A percentile compares a stretch with the other conserved stretches of the same genome.
phyloP scores from a whole-genome alignment of 2,113 vertebrate genomes.

The Serinus canaria region DNA sequence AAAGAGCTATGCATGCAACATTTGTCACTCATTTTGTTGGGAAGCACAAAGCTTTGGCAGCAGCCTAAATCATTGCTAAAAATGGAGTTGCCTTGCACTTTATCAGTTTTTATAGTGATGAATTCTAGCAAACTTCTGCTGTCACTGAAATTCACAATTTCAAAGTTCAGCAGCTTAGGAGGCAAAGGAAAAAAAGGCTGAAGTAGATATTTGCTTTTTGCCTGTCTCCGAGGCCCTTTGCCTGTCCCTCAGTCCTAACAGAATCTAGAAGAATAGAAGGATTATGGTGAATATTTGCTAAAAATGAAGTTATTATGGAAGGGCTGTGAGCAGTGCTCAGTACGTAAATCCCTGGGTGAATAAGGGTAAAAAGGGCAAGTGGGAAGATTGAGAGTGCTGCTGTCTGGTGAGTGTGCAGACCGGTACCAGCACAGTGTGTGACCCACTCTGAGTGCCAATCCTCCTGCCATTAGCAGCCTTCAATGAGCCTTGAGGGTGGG shows the following conservation, averaged over 20 bases:
- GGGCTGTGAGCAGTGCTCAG: not conserved
- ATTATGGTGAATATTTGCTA: not conserved
- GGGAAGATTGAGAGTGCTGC: not conserved
- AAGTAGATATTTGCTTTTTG: not conserved
- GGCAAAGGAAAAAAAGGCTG: not conserved
- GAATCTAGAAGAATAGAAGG: not conserved
- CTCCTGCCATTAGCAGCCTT: not conserved
- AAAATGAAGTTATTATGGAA: not conserved
- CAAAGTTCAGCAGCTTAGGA: not conserved
- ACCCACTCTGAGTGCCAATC: accelerated
- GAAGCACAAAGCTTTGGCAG: not conserved
- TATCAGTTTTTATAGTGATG: not conserved
- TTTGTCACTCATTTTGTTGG: not conserved
- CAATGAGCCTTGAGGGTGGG: not conserved
- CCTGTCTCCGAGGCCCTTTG: not conserved
- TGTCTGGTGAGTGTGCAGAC: not conserved
- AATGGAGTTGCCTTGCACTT: not conserved
- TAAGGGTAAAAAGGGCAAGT: not conserved
- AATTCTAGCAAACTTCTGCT: not conserved
- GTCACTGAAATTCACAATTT: not conserved
- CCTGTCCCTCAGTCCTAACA: not conserved
- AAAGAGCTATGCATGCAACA: not conserved
- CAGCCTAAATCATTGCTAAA: not conserved
- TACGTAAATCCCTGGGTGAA: not conserved
- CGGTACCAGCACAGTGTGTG: too few relatives aligned